phyloP scores from a whole-genome alignment of 2,888 invertebrate genomes.

The Conomelus anceps region DNA sequence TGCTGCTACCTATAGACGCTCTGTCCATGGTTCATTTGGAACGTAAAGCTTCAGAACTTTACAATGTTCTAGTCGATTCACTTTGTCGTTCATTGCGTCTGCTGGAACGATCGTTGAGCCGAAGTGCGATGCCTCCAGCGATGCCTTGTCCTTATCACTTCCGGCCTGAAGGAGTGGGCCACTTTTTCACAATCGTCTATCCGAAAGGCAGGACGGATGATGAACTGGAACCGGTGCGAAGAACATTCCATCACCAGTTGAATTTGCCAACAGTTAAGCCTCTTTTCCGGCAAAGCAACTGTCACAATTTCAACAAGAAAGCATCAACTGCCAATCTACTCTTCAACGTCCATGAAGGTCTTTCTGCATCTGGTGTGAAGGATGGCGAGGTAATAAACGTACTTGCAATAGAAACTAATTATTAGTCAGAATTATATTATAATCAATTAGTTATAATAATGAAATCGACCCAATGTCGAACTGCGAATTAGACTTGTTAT shows the following conservation, averaged over 20 bases:
- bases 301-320: constrained; percentile 48
- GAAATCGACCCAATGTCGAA: too few species aligned
- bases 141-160: constrained; percentile 68
- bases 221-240: constrained; percentile 50
- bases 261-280: constrained; percentile 62
- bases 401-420: too few species aligned
- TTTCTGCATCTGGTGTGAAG: constrained; percentile 42
- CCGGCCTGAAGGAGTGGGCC: constrained; percentile 61
- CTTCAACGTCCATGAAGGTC: constrained; percentile 66
- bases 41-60: constrained; percentile 57
- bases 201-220: constrained; percentile 60
- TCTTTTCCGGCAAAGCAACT: constrained; percentile 66
- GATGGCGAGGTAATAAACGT: constrained; percentile 27
- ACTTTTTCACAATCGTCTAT: constrained; percentile 69
- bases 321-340: constrained; percentile 49
- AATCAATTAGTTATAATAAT: too few species aligned
- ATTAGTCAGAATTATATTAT: too few species aligned
- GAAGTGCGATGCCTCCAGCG: constrained; percentile 43
- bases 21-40: constrained; percentile 62
- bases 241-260: constrained; percentile 67
- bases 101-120: constrained; percentile 55
- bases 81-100: constrained; percentile 62
- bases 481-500: too few species aligned
- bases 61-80: constrained; percentile 67
- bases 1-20: constrained; percentile 50